Evolutionary conservation across 2,113 vertebrate species (phyloP).

Genomic region (Prionailurus bengalensis): DNA sequence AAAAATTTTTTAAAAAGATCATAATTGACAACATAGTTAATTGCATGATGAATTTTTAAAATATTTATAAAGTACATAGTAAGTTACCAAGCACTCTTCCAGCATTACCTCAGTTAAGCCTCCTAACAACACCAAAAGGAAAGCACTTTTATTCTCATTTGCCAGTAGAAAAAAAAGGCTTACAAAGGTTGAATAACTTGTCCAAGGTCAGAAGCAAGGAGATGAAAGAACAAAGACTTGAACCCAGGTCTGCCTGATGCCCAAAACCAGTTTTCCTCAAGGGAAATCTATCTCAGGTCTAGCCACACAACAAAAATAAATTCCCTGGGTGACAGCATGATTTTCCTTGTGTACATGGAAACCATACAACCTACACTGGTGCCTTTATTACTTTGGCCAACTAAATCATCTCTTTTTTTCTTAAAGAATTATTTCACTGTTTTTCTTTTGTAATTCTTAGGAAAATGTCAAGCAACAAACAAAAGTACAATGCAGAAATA

Average conservation of each 20-base stretch:
- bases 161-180: not conserved
- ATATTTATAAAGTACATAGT: not conserved
- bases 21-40: not conserved
- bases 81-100: not conserved
- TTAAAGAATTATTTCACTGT: not conserved
- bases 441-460: not conserved
- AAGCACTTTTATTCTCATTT: not conserved
- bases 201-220: not conserved
- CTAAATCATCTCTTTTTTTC: not conserved
- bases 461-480: not conserved
- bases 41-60: not conserved
- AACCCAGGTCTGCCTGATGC: not conserved
- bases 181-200: not conserved
- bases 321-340: not conserved
- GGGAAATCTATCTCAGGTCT: not conserved
- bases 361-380: not conserved
- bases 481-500: constrained; percentile 29
- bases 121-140: not conserved
- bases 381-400: not conserved
- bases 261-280: not conserved
- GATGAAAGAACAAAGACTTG: not conserved
- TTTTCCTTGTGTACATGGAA: not conserved
- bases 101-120: not conserved
- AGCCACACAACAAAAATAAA: not conserved
- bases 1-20: not conserved